Percentiles rank a stretch among this genome's conserved stretches.
Conservation (phyloP, 2,113 vertebrate species). For the Hassar affinis region DNA sequence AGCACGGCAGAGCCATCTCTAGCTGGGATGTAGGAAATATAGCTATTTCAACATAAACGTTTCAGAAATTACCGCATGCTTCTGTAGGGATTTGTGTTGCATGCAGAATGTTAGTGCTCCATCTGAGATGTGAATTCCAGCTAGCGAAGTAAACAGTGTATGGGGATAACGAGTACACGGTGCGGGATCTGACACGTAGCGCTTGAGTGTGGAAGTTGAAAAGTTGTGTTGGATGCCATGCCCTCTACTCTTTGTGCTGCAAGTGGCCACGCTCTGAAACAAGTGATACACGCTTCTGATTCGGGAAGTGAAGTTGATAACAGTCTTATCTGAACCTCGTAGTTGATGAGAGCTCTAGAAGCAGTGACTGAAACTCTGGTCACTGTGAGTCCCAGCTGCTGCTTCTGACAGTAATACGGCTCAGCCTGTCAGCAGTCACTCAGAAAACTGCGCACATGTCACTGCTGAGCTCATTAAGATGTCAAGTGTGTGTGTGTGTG, state of each 20-base stretch:
- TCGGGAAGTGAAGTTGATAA: not conserved
- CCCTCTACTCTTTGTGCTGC: not conserved
- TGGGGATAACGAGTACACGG: not conserved
- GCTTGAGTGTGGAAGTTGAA: not conserved
- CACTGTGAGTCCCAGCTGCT: not conserved
- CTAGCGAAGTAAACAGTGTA: not conserved
- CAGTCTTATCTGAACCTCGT: no score
- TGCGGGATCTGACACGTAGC: not conserved
- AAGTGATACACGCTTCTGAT: not conserved
- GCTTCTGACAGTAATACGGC: conserved; percentile 1
- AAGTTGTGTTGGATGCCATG: not conserved
- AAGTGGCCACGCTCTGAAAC: not conserved
- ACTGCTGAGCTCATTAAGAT: not conserved
- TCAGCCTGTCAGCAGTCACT: not conserved
- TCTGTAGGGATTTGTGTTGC: not conserved
- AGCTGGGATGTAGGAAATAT: not conserved
- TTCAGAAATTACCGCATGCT: not conserved
- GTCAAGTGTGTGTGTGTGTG: conserved; percentile 11
- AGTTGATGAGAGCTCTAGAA: not conserved
- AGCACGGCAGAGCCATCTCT: not conserved
- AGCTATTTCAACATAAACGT: not conserved
- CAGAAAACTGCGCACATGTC: not conserved
- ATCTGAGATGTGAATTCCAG: not conserved
- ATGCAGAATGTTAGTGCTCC: not conserved
- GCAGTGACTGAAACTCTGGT: not conserved